Evolutionary conservation across 2,113 vertebrate genomes (phyloP).

Genomic region (Echinops telfairi): DNA sequence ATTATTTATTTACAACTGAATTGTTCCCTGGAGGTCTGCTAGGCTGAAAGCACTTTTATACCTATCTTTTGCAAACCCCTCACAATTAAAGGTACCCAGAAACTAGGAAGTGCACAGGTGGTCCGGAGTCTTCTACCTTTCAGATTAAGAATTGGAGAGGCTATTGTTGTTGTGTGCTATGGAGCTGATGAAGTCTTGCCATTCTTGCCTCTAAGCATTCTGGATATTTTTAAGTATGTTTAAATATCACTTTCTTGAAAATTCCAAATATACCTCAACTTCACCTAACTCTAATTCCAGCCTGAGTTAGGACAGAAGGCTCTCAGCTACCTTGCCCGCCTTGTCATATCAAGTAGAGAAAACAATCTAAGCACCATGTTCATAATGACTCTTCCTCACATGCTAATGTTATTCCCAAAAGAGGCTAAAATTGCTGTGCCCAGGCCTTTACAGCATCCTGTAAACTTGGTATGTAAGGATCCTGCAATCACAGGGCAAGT

Average conservation of each 20-base stretch:
- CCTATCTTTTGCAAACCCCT: background rate
- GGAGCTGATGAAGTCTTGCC: background rate
- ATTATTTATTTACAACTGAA: conserved; percentile 43
- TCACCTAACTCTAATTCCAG: background rate
- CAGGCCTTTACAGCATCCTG: background rate
- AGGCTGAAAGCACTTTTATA: background rate
- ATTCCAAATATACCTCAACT: conserved; percentile 13
- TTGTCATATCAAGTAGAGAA: background rate
- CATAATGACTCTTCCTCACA: background rate
- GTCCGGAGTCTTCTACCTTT: background rate
- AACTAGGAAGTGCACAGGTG: background rate
- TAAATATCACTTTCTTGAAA: conserved; percentile 50
- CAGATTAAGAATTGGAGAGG: conserved; percentile 9
- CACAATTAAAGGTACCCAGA: conserved; percentile 39
- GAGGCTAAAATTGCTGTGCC: background rate
- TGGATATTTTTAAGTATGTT: background rate
- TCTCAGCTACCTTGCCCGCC: background rate
- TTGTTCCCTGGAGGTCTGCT: background rate
- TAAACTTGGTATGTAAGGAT: background rate
- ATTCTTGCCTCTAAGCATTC: no score
- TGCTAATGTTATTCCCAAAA: background rate
- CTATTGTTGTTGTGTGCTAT: background rate
- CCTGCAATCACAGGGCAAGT: background rate
- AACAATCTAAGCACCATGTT: background rate
- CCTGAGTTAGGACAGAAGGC: background rate